Conservation (phyloP, 2,113 vertebrate species). For the Leiothrix lutea region DNA sequence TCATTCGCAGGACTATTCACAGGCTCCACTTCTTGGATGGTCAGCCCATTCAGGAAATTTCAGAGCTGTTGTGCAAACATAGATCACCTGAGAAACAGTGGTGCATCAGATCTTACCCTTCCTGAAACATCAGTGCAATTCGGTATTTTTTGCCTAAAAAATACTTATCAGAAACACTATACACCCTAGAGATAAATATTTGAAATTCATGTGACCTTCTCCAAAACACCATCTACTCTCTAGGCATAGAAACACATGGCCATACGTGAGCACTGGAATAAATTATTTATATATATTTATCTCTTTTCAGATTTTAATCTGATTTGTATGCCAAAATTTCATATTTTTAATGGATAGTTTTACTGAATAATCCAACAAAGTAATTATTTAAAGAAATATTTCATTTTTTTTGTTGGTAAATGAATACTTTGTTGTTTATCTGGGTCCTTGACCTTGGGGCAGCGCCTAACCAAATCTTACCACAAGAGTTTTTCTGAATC, state of each 20-base stretch:
- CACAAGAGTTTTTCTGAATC: neutral
- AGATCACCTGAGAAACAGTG: neutral
- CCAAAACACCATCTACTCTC: neutral
- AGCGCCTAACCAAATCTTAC: neutral
- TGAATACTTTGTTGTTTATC: neutral
- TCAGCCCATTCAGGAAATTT: neutral
- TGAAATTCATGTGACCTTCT: accelerated
- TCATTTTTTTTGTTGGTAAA: neutral
- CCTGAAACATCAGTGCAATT: neutral
- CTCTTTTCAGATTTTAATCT: neutral
- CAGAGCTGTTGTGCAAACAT: neutral
- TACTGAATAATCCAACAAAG: neutral
- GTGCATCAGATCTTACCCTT: neutral
- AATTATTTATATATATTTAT: neutral
- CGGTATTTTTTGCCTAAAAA: neutral
- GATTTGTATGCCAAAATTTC: neutral
- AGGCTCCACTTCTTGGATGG: neutral
- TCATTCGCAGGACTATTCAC: neutral
- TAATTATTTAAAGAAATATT: neutral
- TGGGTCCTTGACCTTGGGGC: neutral
- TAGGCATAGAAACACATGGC: neutral
- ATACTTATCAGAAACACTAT: neutral
- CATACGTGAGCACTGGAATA: neutral
- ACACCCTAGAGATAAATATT: neutral
- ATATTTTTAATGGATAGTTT: neutral